These are phyloP conservation scores for Iselma pallidipennis DNA, from an alignment of 2,888 invertebrate species.

Conservation along the genomic window DNA sequence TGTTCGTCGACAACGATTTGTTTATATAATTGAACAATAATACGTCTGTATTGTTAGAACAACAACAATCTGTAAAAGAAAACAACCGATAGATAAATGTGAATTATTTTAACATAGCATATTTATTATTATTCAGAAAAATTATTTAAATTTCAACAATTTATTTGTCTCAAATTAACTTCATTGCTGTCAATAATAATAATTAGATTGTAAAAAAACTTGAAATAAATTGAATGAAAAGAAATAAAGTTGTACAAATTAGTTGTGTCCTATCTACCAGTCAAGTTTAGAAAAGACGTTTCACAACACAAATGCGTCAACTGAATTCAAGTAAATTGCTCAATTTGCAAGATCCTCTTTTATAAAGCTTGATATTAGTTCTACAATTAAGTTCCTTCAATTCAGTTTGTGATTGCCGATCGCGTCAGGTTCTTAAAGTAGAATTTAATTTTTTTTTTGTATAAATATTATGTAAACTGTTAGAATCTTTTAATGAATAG, in stretches of 20 bases:
- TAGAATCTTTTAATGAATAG: background rate
- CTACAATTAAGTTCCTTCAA: constrained; percentile 29
- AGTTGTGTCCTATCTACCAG: constrained; percentile 29
- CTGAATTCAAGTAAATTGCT: constrained; percentile 31
- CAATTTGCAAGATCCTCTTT: constrained; percentile 34
- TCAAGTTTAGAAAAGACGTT: constrained; percentile 32
- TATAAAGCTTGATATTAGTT: constrained; percentile 32
- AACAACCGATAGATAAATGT: no score
- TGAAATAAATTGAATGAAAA: background rate
- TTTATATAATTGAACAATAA: background rate
- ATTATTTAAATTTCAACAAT: background rate
- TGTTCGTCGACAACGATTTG: background rate
- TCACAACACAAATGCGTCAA: constrained; percentile 34
- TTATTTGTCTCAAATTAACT: background rate
- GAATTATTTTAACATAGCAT: no score
- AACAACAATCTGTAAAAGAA: background rate
- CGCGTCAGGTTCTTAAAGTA: no score
- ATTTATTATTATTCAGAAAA: no score
- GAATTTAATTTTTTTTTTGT: background rate
- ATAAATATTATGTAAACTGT: background rate
- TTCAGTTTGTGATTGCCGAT: constrained; percentile 26
- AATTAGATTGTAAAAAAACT: background rate
- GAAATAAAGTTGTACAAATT: constrained; percentile 21
- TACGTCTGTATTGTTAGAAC: background rate
- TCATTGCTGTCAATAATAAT: background rate